Evolutionary conservation across 2,113 vertebrate genomes (phyloP).

Genomic region (Leptodactylus fuscus): DNA sequence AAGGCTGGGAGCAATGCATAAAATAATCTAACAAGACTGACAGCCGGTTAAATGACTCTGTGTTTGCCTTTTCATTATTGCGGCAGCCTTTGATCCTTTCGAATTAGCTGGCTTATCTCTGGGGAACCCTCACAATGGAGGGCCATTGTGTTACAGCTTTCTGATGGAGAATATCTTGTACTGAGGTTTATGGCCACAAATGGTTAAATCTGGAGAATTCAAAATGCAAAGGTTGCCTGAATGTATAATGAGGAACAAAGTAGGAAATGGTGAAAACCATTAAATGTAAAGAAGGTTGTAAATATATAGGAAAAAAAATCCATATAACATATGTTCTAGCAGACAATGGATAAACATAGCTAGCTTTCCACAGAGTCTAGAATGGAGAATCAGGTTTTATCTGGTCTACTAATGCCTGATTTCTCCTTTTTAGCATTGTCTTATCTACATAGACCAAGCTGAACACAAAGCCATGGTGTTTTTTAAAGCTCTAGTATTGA

Average conservation of each 20-base stretch:
- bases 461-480: no score
- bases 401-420: no score
- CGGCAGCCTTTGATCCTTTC: constrained; percentile 60
- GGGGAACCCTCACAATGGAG: constrained; percentile 41
- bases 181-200: constrained; percentile 1
- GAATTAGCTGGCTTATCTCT: constrained; percentile 56
- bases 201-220: constrained; percentile 29
- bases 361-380: neutral
- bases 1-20: constrained; percentile 58
- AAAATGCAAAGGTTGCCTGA: constrained; percentile 12
- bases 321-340: neutral
- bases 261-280: constrained; percentile 9
- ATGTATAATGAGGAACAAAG: neutral
- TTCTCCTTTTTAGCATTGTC: no score
- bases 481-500: no score
- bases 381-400: neutral
- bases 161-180: constrained; percentile 15
- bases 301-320: neutral
- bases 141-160: neutral
- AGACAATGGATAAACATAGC: neutral
- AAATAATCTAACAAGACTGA: constrained; percentile 64
- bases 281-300: neutral
- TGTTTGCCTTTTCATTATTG: constrained; percentile 63
- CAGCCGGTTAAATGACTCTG: constrained; percentile 61
- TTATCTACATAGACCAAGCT: no score